These are phyloP conservation scores for Chaunax sp. DNA, from an alignment of 2,797 vertebrate species.

Conservation along the genomic window DNA sequence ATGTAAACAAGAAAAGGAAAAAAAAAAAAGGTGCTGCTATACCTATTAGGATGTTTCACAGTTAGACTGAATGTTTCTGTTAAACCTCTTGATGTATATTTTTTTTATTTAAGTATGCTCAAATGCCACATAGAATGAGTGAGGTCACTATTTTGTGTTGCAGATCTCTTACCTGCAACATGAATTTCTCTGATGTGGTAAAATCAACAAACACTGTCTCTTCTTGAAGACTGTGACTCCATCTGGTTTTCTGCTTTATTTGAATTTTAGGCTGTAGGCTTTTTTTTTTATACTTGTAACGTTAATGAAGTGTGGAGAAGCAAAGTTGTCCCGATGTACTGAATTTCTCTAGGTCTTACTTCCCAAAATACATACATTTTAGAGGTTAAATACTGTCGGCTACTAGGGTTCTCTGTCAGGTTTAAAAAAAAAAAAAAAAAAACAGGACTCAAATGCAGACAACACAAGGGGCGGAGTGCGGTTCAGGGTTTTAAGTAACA, in stretches of 20 bases:
- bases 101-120: background rate
- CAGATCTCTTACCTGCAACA: conserved; percentile 9
- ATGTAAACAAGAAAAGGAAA: too few relatives aligned
- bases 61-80: background rate
- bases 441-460: too few relatives aligned
- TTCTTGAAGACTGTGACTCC: background rate
- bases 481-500: too few relatives aligned
- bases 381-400: too few relatives aligned
- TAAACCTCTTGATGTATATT: background rate
- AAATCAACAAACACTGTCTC: background rate
- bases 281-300: background rate
- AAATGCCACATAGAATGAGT: background rate
- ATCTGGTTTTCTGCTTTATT: conserved; percentile 10
- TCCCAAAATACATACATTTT: conserved; percentile 4
- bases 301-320: conserved; percentile 5
- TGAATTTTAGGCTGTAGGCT: background rate
- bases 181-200: conserved; percentile 4
- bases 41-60: conserved; percentile 8
- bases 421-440: too few relatives aligned
- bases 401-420: too few relatives aligned
- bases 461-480: too few relatives aligned
- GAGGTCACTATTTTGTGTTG: background rate
- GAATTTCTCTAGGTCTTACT: conserved; percentile 1
- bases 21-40: conserved; percentile 5
- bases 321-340: background rate